Evolutionary conservation across 2,797 vertebrate species (phyloP).

Genomic region (Falco novaeseelandiae): DNA sequence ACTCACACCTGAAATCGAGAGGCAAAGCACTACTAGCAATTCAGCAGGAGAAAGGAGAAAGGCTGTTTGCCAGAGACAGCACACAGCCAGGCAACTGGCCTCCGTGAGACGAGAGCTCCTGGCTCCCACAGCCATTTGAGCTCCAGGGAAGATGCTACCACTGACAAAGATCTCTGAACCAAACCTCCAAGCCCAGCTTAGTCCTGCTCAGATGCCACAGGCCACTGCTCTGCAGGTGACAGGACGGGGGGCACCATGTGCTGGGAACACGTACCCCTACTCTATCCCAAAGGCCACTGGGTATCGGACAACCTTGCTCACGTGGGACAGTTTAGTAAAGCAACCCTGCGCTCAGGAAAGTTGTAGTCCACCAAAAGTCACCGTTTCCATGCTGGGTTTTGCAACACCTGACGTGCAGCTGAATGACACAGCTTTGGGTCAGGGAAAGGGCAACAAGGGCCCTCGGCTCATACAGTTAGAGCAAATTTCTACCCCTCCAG

Average conservation of each 20-base stretch:
- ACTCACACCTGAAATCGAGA: not conserved
- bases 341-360: not conserved
- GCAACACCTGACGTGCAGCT: not conserved
- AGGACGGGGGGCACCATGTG: rapidly evolving
- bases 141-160: not conserved
- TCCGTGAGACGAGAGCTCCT: rapidly evolving
- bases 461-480: not conserved
- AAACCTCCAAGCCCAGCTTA: not conserved
- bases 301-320: not conserved
- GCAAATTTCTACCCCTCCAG: not conserved
- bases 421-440: rapidly evolving
- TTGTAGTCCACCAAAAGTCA: not conserved
- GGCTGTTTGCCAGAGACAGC: not conserved
- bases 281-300: not conserved
- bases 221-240: not conserved
- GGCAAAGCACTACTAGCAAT: not conserved
- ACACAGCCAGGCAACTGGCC: not conserved
- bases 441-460: not conserved
- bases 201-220: not conserved
- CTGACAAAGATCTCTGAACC: rapidly evolving
- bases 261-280: rapidly evolving
- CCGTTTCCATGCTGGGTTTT: not conserved
- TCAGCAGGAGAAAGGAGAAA: not conserved
- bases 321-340: rapidly evolving
- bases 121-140: not conserved